Conservation (phyloP, 1,140 invertebrate species). For the Camponotus vicinus region DNA sequence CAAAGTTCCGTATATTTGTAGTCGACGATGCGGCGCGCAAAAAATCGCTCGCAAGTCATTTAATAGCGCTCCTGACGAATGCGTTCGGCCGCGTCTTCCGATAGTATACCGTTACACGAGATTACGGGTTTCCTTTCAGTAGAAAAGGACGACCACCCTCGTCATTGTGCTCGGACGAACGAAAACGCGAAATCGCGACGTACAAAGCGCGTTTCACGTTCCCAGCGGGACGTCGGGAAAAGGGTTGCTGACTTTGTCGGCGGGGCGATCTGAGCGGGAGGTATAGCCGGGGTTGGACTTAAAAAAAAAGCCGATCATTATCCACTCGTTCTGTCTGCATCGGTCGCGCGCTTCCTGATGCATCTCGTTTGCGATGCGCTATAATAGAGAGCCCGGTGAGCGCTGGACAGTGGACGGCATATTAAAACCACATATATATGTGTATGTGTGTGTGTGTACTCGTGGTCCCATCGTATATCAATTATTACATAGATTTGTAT, state of each 20-base stretch:
- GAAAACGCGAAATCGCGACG: conserved; percentile 67
- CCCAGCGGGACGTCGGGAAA: conserved; percentile 70
- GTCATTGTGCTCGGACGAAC: conserved; percentile 65
- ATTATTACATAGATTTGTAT: conserved; percentile 75
- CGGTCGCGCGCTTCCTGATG: conserved; percentile 75
- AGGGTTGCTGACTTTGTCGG: conserved; percentile 63
- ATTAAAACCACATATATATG: conserved; percentile 62
- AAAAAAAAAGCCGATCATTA: conserved; percentile 76
- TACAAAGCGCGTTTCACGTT: conserved; percentile 73
- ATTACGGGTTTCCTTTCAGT: conserved; percentile 62
- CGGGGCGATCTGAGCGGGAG: conserved; percentile 54
- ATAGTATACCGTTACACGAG: conserved; percentile 64
- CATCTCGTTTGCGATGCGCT: conserved; percentile 69
- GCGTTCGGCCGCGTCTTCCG: conserved; percentile 59
- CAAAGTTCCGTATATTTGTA: conserved; percentile 58
- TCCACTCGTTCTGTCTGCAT: conserved; percentile 71
- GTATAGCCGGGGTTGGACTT: conserved; percentile 42
- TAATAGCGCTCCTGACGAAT: conserved; percentile 60
- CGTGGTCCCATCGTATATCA: conserved; percentile 70
- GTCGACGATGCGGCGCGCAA: conserved; percentile 59
- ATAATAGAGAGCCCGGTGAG: conserved; percentile 73
- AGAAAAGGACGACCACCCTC: conserved; percentile 60
- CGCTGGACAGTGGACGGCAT: conserved; percentile 65
- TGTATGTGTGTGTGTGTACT: conserved; percentile 36
- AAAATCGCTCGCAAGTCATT: conserved; percentile 64